Evolutionary conservation across 2,888 invertebrate genomes (phyloP), one percentile per base, ranked within the genome.

Genomic region (Polymixis flavicincta): DNA sequence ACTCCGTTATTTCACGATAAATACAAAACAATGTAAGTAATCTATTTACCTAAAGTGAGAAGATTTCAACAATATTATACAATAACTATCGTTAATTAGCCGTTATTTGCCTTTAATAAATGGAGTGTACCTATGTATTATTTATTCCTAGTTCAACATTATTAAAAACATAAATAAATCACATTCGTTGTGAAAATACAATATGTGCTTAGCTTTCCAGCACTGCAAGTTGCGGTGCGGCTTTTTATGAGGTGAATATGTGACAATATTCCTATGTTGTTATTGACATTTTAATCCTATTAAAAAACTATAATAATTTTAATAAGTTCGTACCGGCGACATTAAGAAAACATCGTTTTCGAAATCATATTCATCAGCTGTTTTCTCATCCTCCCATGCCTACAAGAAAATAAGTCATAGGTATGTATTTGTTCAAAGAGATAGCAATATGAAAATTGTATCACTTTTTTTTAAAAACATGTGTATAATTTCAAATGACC

Each of bases 301-400:
- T 57, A 48, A n/a, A 19, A 22, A 67, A 63, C 61, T 48, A 52
- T 42, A 72, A 67, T 71, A 71, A 52, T 48, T 68, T 59, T 25
- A 37, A 54, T 64, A 48, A 28, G 64, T 84, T 81, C 95, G 85
- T 96, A 96, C 96, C 96, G 95, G 95, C 74, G 92, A 90, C 66
- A 90, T 89, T 74, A 96, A 77, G 88, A 89, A 95, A 57, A 94
- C 83, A 86, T 96, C 96, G 70, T 94, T 92, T 84, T 96, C 95
- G 88, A 92, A 94, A 92, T 96, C 96, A 90, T 91, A 93, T 85
- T 96, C 94, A 82, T 94, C 94, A 54, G 91, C 90, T 52, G 93
- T 92, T 93, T 96, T 95, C 60, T 96, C 96, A 87, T 95, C 95
- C 71, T 93, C 90, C 96, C 95, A 96, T 50, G 94, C 96, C 96